Base-by-base conservation (phyloP, 1,140 invertebrate genomes). In the Limonius californicus region DNA sequence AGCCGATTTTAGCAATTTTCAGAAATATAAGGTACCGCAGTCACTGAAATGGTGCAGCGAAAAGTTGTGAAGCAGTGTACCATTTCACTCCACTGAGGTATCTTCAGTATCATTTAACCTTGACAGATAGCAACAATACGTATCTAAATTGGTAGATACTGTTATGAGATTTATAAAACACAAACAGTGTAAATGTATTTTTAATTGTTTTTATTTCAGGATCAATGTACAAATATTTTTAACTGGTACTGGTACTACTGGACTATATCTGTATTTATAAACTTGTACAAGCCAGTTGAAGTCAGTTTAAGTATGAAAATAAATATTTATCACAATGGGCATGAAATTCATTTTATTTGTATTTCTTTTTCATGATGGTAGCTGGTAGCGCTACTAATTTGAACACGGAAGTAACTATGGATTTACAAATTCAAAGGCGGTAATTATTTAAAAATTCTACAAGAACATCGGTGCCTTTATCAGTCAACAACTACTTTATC, bases 261-360 rank as follows among this genome's bases (percentile, higher is more conserved):
- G 68, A 71, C 64, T 65, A 68, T 69, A 65, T 73, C 65, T 76
- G 73, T 76, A 73, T 74, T 72, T 73, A 74, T 74, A 74, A 74
- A 74, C 66, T 64, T 67, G 68, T 71, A 68, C 70, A 69, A 74
- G 70, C 74, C 74, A 76, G 73, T 76, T 76, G 64, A 73, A 72
- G 66, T 73, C 72, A 74, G 74, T 76, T 76, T 75, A 75, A 76
- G 73, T 73, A 76, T 75, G 71, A 76, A 75, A 74, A 76, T 75
- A 76, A 74, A 73, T 74, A 74, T 76, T 76, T 76, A 76, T 76
- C 74, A 73, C 74, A 74, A 71, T 62, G 45, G 20, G 20, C 6
- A 50, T 11, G 16, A 21, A 50, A 14, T 18, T 20, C 4, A 50
- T 12, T 16, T 39, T 14, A 45, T 50, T 4, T 27, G 23, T 27